These are phyloP conservation scores for Epizoanthus scotinus DNA, from an alignment of 92 coral and sea anemone species.

Conservation along the genomic window DNA sequence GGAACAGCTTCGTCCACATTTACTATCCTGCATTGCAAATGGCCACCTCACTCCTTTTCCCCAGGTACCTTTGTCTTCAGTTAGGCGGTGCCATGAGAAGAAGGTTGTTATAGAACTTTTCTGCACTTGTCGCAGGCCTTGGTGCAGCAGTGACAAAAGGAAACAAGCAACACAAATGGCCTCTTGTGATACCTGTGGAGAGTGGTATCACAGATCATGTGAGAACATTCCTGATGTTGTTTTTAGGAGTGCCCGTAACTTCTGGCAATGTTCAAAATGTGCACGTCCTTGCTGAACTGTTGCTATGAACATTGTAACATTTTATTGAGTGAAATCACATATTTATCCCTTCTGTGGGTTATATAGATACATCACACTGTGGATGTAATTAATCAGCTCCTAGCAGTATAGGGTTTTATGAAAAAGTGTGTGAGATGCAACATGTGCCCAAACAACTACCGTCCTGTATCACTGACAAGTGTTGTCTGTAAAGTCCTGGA, in stretches of 20 bases:
- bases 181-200: constrained; percentile 30
- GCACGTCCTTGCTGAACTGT: not conserved
- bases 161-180: constrained; percentile 29
- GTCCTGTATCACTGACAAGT: no score
- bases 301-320: no score
- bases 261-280: not conserved
- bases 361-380: no score
- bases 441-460: no score
- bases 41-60: constrained; percentile 53
- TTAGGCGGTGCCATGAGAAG: not conserved
- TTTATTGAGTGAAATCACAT: no score
- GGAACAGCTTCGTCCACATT: constrained; percentile 29
- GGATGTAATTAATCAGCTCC: no score
- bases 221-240: constrained; percentile 17
- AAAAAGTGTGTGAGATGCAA: no score
- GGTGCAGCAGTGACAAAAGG: constrained; percentile 35
- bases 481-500: no score
- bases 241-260: not conserved
- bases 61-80: constrained; percentile 5
- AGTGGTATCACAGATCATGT: constrained; percentile 29
- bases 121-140: constrained; percentile 38
- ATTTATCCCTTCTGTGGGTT: no score
- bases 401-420: no score
- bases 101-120: not conserved
- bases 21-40: constrained; percentile 38